These are phyloP conservation scores for Otis tarda DNA, from an alignment of 2,113 vertebrate genomes.

Conservation along the genomic window DNA sequence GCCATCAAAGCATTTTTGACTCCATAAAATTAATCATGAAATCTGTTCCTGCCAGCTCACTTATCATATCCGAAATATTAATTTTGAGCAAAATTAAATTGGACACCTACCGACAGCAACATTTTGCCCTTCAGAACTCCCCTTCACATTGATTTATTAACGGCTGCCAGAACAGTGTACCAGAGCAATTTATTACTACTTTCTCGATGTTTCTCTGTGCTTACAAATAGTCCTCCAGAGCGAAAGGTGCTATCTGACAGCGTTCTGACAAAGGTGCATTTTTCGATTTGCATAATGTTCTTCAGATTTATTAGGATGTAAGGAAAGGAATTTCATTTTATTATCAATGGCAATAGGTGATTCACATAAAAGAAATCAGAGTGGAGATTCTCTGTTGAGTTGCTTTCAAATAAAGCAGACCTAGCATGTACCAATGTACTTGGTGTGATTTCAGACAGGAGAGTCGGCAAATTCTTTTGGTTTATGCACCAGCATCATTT, in stretches of 20 bases:
- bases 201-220: conserved; percentile 76
- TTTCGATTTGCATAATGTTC: conserved; percentile 76
- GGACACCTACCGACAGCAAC: conserved; percentile 84
- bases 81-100: conserved; percentile 86
- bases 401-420: conserved; percentile 22
- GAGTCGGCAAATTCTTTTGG: conserved; percentile 30
- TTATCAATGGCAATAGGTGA: conserved; percentile 41
- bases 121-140: conserved; percentile 86
- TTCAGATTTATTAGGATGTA: conserved; percentile 65
- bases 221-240: conserved; percentile 78
- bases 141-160: conserved; percentile 86
- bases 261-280: conserved; percentile 68
- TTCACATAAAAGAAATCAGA: conserved; percentile 51
- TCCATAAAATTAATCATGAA: conserved; percentile 82
- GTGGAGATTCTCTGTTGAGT: background rate
- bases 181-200: conserved; percentile 78
- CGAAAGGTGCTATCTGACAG: conserved; percentile 76
- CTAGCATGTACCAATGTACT: conserved; percentile 14
- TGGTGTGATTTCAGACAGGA: background rate
- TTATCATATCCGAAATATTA: conserved; percentile 87
- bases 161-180: conserved; percentile 76
- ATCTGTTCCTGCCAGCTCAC: conserved; percentile 84
- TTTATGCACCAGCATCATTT: conserved; percentile 26
- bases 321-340: conserved; percentile 62
- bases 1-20: conserved; percentile 81